Conservation (phyloP, 2,797 vertebrate genomes). For the Acridotheres tristis region DNA sequence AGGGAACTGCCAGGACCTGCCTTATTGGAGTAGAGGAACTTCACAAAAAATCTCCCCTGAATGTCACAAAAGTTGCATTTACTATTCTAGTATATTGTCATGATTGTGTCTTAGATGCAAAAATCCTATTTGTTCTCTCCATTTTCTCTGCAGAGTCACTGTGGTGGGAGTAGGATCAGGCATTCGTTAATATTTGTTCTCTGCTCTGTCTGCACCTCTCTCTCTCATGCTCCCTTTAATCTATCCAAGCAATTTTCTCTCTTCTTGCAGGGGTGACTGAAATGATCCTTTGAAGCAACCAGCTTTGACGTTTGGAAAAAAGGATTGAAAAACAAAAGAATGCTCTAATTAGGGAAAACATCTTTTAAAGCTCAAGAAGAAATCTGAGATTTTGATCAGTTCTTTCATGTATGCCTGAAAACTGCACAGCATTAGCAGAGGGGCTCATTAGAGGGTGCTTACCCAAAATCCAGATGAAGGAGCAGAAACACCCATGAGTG, state of each 20-base stretch:
- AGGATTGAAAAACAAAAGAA: background rate
- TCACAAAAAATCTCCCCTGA: background rate
- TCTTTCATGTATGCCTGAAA: constrained; percentile 4
- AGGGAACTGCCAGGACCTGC: background rate
- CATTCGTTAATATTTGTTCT: background rate
- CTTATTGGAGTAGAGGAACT: background rate
- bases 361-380: constrained; percentile 27
- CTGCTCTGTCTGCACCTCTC: background rate
- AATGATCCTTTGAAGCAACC: constrained; percentile 51
- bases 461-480: background rate
- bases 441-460: background rate
- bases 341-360: constrained; percentile 40
- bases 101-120: background rate
- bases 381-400: background rate
- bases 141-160: constrained; percentile 4
- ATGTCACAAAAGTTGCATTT: background rate
- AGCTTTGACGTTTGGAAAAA: constrained; percentile 8
- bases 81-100: background rate
- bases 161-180: constrained; percentile 32
- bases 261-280: constrained; percentile 23
- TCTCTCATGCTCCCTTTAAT: background rate
- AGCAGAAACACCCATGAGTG: background rate
- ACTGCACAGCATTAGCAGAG: background rate
- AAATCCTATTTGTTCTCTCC: constrained; percentile 9
- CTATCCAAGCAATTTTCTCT: constrained; percentile 41